These are phyloP conservation scores for Garrulus glandarius DNA, from an alignment of 2,797 vertebrate species.

Conservation along the genomic window DNA sequence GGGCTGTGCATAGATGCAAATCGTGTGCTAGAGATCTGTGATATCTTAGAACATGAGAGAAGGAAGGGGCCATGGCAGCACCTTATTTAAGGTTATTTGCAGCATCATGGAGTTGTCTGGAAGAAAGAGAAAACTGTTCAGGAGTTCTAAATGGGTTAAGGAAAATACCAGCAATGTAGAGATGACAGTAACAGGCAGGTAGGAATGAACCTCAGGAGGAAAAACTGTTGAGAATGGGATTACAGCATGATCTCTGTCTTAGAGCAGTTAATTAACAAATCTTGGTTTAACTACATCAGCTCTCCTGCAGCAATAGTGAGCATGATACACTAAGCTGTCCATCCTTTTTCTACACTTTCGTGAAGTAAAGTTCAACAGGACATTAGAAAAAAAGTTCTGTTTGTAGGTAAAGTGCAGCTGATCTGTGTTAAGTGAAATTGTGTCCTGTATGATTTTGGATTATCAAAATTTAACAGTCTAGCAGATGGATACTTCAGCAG, in stretches of 20 bases:
- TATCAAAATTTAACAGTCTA: not conserved
- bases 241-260: not conserved
- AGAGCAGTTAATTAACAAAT: not conserved
- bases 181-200: not conserved
- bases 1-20: not conserved
- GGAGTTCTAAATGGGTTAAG: not conserved
- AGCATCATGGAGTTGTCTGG: not conserved
- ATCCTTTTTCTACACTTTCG: fast-evolving
- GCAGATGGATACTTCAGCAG: not conserved
- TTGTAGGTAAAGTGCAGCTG: not conserved
- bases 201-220: not conserved
- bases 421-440: fast-evolving
- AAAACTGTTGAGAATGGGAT: not conserved
- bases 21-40: not conserved
- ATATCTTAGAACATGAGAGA: fast-evolving
- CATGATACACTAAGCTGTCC: not conserved
- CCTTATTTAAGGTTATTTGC: not conserved
- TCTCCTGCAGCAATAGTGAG: not conserved
- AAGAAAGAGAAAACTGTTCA: not conserved
- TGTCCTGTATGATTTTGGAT: not conserved
- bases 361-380: not conserved
- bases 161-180: not conserved
- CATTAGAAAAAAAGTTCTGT: not conserved
- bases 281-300: not conserved
- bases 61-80: not conserved